Evolutionary conservation across 2,797 vertebrate genomes (phyloP).

Genomic region (Propithecus deckenii): DNA sequence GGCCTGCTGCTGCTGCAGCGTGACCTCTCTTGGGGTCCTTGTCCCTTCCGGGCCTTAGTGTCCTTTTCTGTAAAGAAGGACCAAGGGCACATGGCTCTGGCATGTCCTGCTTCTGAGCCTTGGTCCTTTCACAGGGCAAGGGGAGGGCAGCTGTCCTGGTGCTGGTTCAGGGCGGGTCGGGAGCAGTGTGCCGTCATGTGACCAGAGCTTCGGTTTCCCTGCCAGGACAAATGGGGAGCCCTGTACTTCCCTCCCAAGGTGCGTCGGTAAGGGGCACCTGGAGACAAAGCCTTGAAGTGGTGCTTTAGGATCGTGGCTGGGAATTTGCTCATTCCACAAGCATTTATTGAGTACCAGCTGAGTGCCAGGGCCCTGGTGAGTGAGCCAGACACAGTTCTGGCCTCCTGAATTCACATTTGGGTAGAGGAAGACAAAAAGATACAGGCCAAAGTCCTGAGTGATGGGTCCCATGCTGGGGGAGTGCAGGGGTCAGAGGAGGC

Average conservation of each 20-base stretch:
- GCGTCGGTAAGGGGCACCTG: neutral
- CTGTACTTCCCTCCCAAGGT: neutral
- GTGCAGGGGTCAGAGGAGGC: neutral
- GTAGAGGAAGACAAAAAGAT: neutral
- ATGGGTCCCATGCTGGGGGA: no score
- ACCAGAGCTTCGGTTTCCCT: neutral
- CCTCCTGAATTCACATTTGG: neutral
- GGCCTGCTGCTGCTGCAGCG: neutral
- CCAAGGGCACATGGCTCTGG: neutral
- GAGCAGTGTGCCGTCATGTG: neutral
- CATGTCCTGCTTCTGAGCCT: neutral
- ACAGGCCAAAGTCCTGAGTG: neutral
- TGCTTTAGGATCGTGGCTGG: neutral
- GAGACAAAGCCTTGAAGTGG: neutral
- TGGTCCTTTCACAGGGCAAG: neutral
- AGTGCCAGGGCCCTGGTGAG: neutral
- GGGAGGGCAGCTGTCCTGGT: neutral
- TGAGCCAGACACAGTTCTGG: neutral
- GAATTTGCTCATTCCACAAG: neutral
- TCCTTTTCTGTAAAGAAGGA: neutral
- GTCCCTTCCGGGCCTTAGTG: neutral
- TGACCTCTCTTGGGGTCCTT: neutral
- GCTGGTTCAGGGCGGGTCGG: neutral
- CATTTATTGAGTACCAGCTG: neutral
- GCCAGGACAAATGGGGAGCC: neutral